phyloP scores from a whole-genome alignment of 2,888 invertebrate species.

The Megastigmus dorsalis region DNA sequence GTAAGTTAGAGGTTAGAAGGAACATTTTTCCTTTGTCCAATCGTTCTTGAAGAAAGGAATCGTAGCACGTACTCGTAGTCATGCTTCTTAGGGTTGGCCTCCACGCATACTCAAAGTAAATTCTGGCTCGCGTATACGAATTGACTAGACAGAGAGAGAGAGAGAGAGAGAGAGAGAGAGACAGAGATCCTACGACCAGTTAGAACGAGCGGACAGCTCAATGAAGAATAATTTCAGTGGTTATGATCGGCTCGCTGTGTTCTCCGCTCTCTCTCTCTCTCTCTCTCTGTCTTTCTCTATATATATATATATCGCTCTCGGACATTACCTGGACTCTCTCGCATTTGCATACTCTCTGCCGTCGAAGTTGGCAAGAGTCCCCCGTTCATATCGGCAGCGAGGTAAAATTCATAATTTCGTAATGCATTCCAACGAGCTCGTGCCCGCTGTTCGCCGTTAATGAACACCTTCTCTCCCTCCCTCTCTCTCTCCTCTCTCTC shows the following conservation, averaged over 20 bases:
- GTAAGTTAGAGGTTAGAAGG: no score
- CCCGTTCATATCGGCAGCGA: no score
- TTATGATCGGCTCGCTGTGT: slow-evolving; percentile 56
- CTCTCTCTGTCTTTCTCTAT: no score
- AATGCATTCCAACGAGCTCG: slow-evolving; percentile 44
- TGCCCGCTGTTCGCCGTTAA: no score
- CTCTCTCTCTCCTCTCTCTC: background rate
- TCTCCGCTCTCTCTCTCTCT: slow-evolving; percentile 46
- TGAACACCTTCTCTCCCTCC: background rate
- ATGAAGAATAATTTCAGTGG: slow-evolving; percentile 60
- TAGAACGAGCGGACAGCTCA: slow-evolving; percentile 57
- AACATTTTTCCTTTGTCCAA: no score
- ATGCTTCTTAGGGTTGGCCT: no score
- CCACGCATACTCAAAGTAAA: slow-evolving; percentile 61
- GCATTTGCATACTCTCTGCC: slow-evolving; percentile 32
- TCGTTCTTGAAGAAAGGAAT: no score
- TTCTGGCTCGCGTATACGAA: slow-evolving; percentile 61
- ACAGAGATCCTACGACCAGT: slow-evolving; percentile 58
- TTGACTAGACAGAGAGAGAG: no score
- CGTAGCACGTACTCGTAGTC: no score
- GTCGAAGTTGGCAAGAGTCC: slow-evolving; percentile 1
- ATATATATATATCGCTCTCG: no score
- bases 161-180: no score
- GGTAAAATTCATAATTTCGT: slow-evolving; percentile 46
- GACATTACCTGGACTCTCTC: background rate